Conservation (phyloP, 2,888 invertebrate genomes). For the Mantis religiosa region DNA sequence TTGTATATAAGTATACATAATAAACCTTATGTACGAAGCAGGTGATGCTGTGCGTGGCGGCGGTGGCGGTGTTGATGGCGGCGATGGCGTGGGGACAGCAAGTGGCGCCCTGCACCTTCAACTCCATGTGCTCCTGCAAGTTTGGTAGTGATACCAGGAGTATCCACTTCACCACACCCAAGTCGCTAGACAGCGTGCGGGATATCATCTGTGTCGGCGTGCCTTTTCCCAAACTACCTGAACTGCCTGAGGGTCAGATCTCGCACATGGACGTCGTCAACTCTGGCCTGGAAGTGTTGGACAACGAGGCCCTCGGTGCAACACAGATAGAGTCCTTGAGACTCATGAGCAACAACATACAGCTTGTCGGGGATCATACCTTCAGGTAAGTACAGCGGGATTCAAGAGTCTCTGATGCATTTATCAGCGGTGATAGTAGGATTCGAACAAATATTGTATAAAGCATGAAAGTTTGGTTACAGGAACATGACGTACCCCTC, state of each 20-base stretch:
- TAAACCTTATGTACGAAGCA: not conserved
- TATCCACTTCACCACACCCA: slow-evolving; percentile 21
- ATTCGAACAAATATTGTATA: too few relatives aligned
- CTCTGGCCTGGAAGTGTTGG: slow-evolving; percentile 73
- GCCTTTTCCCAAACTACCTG: slow-evolving; percentile 69
- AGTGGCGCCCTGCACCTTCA: slow-evolving; percentile 57
- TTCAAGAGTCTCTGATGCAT: too few relatives aligned
- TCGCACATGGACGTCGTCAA: slow-evolving; percentile 80
- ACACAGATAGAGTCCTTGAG: slow-evolving; percentile 67
- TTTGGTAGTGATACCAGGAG: slow-evolving; percentile 26
- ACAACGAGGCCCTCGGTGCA: slow-evolving; percentile 69
- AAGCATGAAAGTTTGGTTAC: too few relatives aligned
- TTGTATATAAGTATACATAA: too few relatives aligned
- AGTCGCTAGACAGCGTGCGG: slow-evolving; percentile 46
- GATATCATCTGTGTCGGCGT: slow-evolving; percentile 66
- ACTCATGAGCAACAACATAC: slow-evolving; percentile 77
- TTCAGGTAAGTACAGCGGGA: slow-evolving; percentile 60
- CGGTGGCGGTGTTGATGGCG: slow-evolving; percentile 22
- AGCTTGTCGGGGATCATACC: slow-evolving; percentile 72
- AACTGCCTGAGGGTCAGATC: slow-evolving; percentile 70
- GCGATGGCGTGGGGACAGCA: not conserved
- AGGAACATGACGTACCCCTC: too few relatives aligned
- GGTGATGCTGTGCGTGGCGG: slow-evolving; percentile 3
- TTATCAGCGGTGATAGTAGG: too few relatives aligned
- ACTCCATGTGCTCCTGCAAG: slow-evolving; percentile 68